Percentiles rank a stretch among this genome's conserved stretches.
Conservation (phyloP, 92 coral and sea anemone genomes). For the Hydrozoanthus gracilis region DNA sequence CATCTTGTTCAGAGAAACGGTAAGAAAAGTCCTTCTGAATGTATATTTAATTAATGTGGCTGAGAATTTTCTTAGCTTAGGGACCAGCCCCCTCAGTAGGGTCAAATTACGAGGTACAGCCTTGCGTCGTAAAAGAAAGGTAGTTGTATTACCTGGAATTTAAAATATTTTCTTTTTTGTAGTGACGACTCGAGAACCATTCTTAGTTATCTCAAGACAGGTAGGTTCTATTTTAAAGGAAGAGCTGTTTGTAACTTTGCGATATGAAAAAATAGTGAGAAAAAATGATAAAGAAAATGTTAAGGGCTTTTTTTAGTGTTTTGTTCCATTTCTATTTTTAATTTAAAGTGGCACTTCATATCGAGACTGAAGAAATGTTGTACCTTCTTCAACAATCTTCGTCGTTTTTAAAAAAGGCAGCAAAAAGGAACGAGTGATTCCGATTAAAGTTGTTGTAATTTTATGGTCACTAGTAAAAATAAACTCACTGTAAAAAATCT, state of each 20-base stretch:
- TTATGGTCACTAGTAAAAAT: too few species aligned
- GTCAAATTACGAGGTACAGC: neutral
- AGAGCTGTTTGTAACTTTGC: neutral
- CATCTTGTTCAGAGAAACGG: constrained; percentile 36
- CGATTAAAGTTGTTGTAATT: too few species aligned
- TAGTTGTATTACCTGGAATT: neutral
- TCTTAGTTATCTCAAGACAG: constrained; percentile 84
- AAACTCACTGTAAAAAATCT: too few species aligned
- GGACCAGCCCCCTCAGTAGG: too few species aligned
- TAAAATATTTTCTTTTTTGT: constrained; percentile 15
- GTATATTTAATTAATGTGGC: neutral
- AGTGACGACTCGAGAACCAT: constrained; percentile 79
- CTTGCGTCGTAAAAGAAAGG: neutral
- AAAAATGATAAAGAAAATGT: neutral
- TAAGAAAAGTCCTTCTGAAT: neutral
- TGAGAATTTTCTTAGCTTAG: neutral
- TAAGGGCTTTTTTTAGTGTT: too few species aligned
- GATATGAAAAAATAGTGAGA: neutral
- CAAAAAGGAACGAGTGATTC: too few species aligned
- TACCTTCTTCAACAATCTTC: too few species aligned
- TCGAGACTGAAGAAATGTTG: too few species aligned
- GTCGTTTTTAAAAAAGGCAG: too few species aligned
- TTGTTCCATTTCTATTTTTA: too few species aligned
- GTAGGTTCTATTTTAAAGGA: constrained; percentile 18
- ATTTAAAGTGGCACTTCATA: too few species aligned